Evolutionary conservation across 2,888 invertebrate genomes (phyloP).

Genomic region (Protula sp.): DNA sequence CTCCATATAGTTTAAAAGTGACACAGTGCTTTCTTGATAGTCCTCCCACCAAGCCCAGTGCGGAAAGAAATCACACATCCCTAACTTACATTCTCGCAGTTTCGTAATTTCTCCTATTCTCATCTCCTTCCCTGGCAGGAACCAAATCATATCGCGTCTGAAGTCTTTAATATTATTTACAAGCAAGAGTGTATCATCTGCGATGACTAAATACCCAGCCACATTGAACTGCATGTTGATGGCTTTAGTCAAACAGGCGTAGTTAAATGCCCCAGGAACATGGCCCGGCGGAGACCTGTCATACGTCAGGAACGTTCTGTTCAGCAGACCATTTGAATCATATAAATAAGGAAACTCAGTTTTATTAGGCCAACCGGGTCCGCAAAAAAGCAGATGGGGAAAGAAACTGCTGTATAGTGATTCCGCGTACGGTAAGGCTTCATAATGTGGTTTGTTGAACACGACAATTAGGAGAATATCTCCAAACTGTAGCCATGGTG

Average conservation of each 20-base stretch:
- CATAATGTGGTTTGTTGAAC: slow-evolving; percentile 22
- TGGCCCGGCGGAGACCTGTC: slow-evolving; percentile 11
- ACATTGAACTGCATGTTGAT: slow-evolving; percentile 13
- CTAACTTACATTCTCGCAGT: slow-evolving; percentile 20
- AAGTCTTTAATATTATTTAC: slow-evolving; percentile 4
- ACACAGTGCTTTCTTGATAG: slow-evolving; percentile 12
- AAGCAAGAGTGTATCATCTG: slow-evolving; percentile 23
- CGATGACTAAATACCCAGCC: slow-evolving; percentile 17
- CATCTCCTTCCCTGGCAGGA: slow-evolving; percentile 12
- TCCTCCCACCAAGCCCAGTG: slow-evolving; percentile 23
- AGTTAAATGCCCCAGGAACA: slow-evolving; percentile 20
- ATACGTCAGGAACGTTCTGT: slow-evolving; percentile 17
- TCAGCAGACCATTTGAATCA: neutral
- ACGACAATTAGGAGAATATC: slow-evolving; percentile 19
- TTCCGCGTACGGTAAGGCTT: slow-evolving; percentile 23
- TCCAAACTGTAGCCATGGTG: slow-evolving; percentile 13
- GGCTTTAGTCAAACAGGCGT: slow-evolving; percentile 18
- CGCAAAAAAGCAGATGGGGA: slow-evolving; percentile 24
- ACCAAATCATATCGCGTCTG: slow-evolving; percentile 13
- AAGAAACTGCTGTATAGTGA: slow-evolving; percentile 22
- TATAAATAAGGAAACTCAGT: slow-evolving; percentile 2
- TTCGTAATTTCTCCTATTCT: slow-evolving; percentile 17
- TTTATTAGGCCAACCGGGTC: slow-evolving; percentile 13
- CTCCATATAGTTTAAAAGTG: slow-evolving; percentile 6
- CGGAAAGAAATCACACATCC: slow-evolving; percentile 22